phyloP scores from a whole-genome alignment of 2,113 vertebrate genomes.

The Oenanthe melanoleuca region DNA sequence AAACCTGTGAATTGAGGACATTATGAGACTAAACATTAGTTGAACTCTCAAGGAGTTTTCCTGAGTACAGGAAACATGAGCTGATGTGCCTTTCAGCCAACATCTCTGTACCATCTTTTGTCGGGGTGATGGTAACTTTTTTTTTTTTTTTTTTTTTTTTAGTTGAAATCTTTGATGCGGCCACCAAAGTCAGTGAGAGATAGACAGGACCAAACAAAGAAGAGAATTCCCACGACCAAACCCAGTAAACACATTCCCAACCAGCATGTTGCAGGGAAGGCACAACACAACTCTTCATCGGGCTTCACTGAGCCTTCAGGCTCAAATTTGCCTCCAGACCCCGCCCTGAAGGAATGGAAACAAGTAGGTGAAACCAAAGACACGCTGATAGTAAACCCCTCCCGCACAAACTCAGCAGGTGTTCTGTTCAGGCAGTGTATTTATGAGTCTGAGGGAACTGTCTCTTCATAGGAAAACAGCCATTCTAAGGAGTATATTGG shows the following conservation, averaged over 20 bases:
- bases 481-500: background rate
- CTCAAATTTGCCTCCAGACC: constrained; percentile 43
- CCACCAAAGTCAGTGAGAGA: constrained; percentile 73
- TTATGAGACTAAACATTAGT: background rate
- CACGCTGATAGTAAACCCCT: accelerated
- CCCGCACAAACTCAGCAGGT: accelerated
- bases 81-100: background rate
- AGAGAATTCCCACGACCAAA: background rate
- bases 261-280: background rate
- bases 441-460: background rate
- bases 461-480: background rate
- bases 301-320: constrained; percentile 26
- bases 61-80: background rate
- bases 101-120: background rate
- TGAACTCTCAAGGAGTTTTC: background rate
- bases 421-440: background rate
- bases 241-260: background rate
- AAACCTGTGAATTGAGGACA: background rate
- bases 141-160: background rate
- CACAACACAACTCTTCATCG: background rate
- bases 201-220: constrained; percentile 6
- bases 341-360: constrained; percentile 83
- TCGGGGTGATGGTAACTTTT: background rate
- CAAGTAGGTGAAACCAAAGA: constrained; percentile 80
- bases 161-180: constrained; percentile 90